These are phyloP conservation scores for Oopsacas minuta DNA, from an alignment of 37 sponge, comb jelly and placozoan species.

Conservation along the genomic window DNA sequence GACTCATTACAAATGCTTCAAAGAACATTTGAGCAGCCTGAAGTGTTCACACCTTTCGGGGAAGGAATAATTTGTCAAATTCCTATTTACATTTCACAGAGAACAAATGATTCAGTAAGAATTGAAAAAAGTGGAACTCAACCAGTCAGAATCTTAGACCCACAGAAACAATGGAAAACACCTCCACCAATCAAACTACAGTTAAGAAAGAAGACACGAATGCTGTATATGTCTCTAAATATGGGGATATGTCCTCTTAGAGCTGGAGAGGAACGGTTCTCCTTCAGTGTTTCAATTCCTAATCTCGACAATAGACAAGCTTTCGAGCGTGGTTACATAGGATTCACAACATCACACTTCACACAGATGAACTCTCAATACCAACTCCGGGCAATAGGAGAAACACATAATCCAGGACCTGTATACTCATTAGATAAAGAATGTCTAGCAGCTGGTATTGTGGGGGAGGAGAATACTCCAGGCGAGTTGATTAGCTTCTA, in stretches of 20 bases:
- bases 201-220: not conserved
- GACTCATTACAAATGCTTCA: not conserved
- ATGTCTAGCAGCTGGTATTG: not conserved
- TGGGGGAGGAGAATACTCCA: slow-evolving; percentile 1
- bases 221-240: not conserved
- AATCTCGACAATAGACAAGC: not conserved
- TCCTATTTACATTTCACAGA: not conserved
- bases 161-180: not conserved
- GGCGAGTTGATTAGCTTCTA: not conserved
- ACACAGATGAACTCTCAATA: not conserved
- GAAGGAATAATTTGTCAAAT: not conserved
- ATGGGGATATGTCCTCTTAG: not conserved
- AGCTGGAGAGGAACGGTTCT: not conserved
- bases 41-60: not conserved
- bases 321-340: not conserved
- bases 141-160: not conserved
- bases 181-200: not conserved
- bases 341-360: slow-evolving; percentile 3
- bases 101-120: not conserved
- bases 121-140: not conserved
- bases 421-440: slow-evolving; percentile 3
- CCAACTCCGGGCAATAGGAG: not conserved
- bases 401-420: not conserved
- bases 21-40: not conserved
- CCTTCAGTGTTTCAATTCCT: not conserved